A percentile compares a stretch with the other conserved stretches of the same genome.
Conservation (phyloP, 2,888 invertebrate genomes). For the Ophion obscuratus region DNA sequence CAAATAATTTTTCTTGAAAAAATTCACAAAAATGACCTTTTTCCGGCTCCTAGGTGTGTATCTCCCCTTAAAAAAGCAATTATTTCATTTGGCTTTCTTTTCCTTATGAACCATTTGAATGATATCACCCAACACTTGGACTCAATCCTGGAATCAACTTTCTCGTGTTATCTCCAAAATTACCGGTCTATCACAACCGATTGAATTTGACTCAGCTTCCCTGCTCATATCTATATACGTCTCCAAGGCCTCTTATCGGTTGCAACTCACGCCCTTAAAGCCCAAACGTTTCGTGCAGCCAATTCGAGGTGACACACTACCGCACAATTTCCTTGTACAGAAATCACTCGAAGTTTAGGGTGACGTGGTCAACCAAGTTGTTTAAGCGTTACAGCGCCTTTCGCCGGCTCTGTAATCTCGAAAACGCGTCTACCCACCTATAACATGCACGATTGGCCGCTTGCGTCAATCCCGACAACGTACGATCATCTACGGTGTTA, state of each 20-base stretch:
- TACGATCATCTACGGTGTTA: slow-evolving; percentile 25
- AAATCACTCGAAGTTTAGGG: slow-evolving; percentile 22
- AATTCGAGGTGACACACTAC: slow-evolving; percentile 10
- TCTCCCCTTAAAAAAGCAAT: neutral
- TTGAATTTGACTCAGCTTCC: slow-evolving; percentile 3
- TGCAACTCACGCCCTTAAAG: neutral
- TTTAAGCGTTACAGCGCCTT: slow-evolving; percentile 25
- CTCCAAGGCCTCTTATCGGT: slow-evolving; percentile 2
- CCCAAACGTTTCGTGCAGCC: neutral
- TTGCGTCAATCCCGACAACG: slow-evolving; percentile 28
- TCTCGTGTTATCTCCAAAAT: neutral
- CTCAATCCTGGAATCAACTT: neutral
- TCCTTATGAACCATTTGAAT: neutral
- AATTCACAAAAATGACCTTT: no score
- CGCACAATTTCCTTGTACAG: slow-evolving; percentile 25
- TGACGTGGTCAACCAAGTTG: slow-evolving; percentile 43
- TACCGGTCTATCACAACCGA: neutral
- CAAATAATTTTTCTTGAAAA: no score
- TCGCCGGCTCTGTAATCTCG: slow-evolving; percentile 32
- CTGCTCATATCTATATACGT: neutral
- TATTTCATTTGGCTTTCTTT: neutral
- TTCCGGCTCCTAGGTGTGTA: no score
- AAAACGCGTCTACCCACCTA: slow-evolving; percentile 12
- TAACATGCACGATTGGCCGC: slow-evolving; percentile 2
- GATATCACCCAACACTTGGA: neutral